Conservation (phyloP, 2,797 vertebrate species). For the Agapornis canus region DNA sequence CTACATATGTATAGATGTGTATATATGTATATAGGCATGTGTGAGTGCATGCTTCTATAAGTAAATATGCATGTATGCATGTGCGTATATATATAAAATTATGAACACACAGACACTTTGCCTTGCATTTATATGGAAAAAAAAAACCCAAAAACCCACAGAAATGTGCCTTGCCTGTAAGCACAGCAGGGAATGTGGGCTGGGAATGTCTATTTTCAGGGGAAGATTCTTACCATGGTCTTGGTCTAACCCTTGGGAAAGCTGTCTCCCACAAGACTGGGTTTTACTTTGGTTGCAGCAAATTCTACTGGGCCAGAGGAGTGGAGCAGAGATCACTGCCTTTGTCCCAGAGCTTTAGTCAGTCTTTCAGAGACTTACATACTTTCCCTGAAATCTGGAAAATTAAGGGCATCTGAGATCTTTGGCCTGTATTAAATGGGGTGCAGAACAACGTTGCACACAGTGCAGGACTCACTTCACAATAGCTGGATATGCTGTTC, state of each 20-base stretch:
- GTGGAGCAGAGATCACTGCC: accelerated
- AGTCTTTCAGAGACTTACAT: neutral
- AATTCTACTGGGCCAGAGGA: neutral
- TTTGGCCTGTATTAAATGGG: neutral
- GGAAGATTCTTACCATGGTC: neutral
- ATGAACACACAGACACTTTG: neutral
- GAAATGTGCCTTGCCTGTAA: neutral
- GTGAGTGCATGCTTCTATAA: neutral
- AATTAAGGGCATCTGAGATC: neutral
- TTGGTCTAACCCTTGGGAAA: neutral
- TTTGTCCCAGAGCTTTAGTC: neutral
- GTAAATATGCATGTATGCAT: neutral
- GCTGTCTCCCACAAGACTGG: neutral
- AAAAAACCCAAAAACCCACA: neutral
- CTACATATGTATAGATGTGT: neutral
- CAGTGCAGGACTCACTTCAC: neutral
- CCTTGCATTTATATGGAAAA: neutral
- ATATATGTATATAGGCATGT: neutral
- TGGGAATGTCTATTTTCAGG: neutral
- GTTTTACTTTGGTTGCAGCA: neutral
- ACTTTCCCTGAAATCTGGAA: neutral
- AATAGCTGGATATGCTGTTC: neutral
- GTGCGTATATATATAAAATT: too few relatives aligned
- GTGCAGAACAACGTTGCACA: neutral
- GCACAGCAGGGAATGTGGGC: neutral